phyloP scores from a whole-genome alignment of 2,113 vertebrate genomes.

The Numenius arquata region DNA sequence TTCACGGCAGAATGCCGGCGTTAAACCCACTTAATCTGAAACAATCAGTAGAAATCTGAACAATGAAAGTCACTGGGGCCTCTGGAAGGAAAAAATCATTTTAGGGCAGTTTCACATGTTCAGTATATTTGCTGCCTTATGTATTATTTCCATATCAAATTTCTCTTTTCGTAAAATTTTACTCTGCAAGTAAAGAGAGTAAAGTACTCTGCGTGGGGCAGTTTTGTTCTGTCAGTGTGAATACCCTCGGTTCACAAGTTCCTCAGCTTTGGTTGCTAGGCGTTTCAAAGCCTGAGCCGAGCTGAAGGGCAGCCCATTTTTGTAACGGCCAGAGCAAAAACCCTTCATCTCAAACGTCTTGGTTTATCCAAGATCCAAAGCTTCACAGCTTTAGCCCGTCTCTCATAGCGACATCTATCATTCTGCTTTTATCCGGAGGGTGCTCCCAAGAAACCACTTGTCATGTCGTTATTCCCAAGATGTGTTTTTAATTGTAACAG shows the following conservation, averaged over 20 bases:
- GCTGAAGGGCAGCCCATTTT: not conserved
- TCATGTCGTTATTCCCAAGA: not conserved
- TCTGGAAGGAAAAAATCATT: not conserved
- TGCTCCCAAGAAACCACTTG: not conserved
- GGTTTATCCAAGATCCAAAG: not conserved
- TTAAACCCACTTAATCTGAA: not conserved
- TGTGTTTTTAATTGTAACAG: not conserved
- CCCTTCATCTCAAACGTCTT: not conserved
- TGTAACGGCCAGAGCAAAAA: not conserved
- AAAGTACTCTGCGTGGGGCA: no score
- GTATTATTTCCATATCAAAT: not conserved
- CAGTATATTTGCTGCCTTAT: not conserved
- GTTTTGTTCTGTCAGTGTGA: not conserved
- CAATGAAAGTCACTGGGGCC: not conserved
- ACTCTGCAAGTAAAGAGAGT: no score
- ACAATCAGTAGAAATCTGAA: not conserved
- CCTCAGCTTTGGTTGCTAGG: constrained; percentile 22
- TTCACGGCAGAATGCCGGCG: not conserved
- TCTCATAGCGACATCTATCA: not conserved
- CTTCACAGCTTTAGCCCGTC: not conserved
- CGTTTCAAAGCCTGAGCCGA: constrained; percentile 6
- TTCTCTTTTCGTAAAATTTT: not conserved
- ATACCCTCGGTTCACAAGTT: not conserved
- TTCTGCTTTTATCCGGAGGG: not conserved
- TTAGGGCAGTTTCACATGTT: not conserved